Evolutionary conservation across 2,888 invertebrate species (phyloP).

Genomic region (Stegana nigrithorax): DNA sequence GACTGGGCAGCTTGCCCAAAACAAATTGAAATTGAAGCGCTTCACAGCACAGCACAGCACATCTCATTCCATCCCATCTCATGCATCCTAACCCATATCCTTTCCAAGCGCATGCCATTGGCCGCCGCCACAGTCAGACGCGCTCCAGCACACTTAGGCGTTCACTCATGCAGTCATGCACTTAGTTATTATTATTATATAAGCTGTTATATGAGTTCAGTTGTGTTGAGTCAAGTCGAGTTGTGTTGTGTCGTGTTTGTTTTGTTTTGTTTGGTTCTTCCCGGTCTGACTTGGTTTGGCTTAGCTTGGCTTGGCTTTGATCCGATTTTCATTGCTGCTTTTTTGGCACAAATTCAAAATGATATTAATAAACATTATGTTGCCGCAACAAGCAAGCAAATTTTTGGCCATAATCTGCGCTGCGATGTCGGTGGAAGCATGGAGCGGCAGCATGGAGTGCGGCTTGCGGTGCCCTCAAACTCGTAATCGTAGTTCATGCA

Average conservation of each 20-base stretch:
- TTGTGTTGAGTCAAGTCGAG: background rate
- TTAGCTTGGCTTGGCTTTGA: background rate
- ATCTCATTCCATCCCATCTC: no score
- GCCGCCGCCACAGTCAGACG: no score
- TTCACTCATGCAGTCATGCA: background rate
- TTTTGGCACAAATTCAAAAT: slow-evolving; percentile 12
- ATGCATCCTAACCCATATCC: no score
- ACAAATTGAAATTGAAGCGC: background rate
- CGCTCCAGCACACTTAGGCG: no score
- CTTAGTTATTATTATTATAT: background rate
- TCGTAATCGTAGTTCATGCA: no score
- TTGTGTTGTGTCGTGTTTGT: background rate
- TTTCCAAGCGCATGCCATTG: no score
- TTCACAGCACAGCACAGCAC: no score
- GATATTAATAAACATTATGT: slow-evolving; percentile 17
- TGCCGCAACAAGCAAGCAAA: slow-evolving; percentile 5
- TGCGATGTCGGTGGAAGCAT: background rate
- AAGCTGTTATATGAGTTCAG: background rate
- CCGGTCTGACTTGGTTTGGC: background rate
- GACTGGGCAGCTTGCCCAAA: background rate
- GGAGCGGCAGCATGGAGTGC: no score
- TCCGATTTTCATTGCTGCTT: slow-evolving; percentile 1
- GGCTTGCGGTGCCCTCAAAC: no score
- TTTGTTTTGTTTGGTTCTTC: background rate
- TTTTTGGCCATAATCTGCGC: background rate